Percentiles rank a stretch among this genome's conserved stretches.
Evolutionary conservation across 2,888 invertebrate species (phyloP).

Genomic region (Ethmia dodecea): DNA sequence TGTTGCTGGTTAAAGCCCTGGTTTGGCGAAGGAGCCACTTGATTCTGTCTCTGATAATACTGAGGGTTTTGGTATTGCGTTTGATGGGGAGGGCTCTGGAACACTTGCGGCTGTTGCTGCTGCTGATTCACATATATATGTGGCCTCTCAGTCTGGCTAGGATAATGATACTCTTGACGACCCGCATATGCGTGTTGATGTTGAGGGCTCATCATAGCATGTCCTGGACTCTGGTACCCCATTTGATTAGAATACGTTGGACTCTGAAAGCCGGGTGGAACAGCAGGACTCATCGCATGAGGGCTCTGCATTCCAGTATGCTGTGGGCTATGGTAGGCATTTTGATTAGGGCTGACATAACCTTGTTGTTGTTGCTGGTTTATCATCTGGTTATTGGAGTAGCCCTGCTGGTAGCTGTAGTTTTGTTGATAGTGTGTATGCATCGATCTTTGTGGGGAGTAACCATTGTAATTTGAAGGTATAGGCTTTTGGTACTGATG

Average conservation of each 20-base stretch:
- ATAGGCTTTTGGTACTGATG: constrained; percentile 67
- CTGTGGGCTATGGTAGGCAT: constrained; percentile 60
- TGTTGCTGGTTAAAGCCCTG: constrained; percentile 54
- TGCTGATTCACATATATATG: constrained; percentile 52
- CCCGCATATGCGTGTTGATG: constrained; percentile 38
- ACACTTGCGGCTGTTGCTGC: constrained; percentile 30
- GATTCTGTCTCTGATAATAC: constrained; percentile 58
- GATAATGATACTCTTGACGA: constrained; percentile 58
- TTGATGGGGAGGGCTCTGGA: constrained; percentile 66
- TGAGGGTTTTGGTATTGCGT: constrained; percentile 59
- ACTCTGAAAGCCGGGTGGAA: constrained; percentile 61
- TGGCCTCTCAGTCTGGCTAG: constrained; percentile 55
- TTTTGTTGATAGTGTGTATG: constrained; percentile 59
- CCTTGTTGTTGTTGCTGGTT: constrained; percentile 50
- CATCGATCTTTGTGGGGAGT: constrained; percentile 56
- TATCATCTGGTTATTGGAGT: constrained; percentile 52
- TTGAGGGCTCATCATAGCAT: constrained; percentile 66
- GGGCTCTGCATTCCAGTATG: constrained; percentile 62
- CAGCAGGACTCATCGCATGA: constrained; percentile 51
- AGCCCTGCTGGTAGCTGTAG: constrained; percentile 59
- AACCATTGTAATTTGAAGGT: constrained; percentile 51
- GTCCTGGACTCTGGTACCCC: constrained; percentile 59
- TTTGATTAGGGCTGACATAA: constrained; percentile 55
- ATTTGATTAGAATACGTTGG: constrained; percentile 61
- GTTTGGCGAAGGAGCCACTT: constrained; percentile 33